Conservation (phyloP, 2,888 invertebrate species). For the Smittia aterrima region DNA sequence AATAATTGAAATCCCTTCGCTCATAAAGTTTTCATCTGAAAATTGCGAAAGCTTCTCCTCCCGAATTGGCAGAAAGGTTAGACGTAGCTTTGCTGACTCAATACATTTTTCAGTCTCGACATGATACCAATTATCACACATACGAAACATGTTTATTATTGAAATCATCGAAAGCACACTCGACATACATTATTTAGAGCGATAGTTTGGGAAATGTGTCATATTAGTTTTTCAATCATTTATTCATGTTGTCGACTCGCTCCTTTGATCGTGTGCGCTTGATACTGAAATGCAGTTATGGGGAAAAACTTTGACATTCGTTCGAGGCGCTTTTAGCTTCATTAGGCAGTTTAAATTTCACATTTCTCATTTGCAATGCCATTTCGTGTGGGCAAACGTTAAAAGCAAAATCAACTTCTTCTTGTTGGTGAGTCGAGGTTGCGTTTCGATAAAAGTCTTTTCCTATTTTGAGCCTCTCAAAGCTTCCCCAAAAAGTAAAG, state of each 20-base stretch:
- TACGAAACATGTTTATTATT: slow-evolving; percentile 8
- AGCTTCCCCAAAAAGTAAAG: too few relatives aligned
- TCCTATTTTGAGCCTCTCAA: too few relatives aligned
- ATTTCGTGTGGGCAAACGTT: too few relatives aligned
- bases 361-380: too few relatives aligned
- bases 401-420: too few relatives aligned
- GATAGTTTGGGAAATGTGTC: slow-evolving; percentile 4
- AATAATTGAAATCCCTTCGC: slow-evolving; percentile 12
- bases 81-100: too few relatives aligned
- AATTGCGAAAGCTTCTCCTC: too few relatives aligned
- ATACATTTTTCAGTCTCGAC: neutral
- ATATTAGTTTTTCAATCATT: slow-evolving; percentile 21
- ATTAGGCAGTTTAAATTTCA: too few relatives aligned
- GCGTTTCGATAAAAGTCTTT: too few relatives aligned
- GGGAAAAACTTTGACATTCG: neutral
- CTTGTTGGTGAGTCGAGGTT: too few relatives aligned
- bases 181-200: slow-evolving; percentile 6
- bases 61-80: too few relatives aligned
- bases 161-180: neutral
- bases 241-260: slow-evolving; percentile 14
- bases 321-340: neutral
- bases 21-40: neutral
- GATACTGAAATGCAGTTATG: neutral
- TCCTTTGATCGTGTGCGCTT: neutral
- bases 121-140: slow-evolving; percentile 3